These are phyloP conservation scores for Syngnathoides biaculeatus DNA, from an alignment of 2,113 vertebrate genomes.

Conservation along the genomic window DNA sequence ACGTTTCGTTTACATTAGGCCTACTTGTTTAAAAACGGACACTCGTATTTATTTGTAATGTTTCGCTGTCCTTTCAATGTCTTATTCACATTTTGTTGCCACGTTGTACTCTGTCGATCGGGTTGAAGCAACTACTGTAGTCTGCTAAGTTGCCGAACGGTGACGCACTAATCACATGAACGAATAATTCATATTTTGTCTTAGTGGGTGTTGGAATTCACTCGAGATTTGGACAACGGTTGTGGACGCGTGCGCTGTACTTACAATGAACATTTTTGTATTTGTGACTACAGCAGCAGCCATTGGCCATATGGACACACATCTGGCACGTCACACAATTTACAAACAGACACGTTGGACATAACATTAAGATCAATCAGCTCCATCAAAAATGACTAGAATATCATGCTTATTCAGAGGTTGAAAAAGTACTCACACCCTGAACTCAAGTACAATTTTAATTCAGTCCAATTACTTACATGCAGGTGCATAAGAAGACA, in stretches of 20 bases:
- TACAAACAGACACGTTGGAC: slow-evolving; percentile 3
- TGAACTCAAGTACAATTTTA: no score
- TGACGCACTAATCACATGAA: background rate
- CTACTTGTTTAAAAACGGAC: slow-evolving; percentile 8
- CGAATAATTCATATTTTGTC: background rate
- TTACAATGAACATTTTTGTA: slow-evolving; percentile 17
- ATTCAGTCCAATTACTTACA: no score
- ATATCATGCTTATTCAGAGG: background rate
- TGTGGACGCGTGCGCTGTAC: slow-evolving; percentile 2
- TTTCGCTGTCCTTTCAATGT: background rate
- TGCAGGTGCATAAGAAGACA: no score
- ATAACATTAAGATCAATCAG: background rate
- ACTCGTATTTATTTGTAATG: no score
- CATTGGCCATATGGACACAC: slow-evolving; percentile 14
- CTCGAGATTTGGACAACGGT: background rate
- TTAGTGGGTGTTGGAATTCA: background rate
- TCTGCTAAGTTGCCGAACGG: background rate
- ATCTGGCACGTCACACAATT: slow-evolving; percentile 11
- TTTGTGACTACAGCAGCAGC: background rate
- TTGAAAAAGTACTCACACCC: no score
- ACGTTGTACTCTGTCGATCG: background rate
- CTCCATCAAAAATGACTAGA: no score
- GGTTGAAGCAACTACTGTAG: background rate
- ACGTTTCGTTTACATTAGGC: background rate
- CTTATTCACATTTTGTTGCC: background rate